A percentile compares a stretch with the other conserved stretches of the same genome.
Conservation (phyloP, 2,113 vertebrate genomes). For the Lanius collurio region DNA sequence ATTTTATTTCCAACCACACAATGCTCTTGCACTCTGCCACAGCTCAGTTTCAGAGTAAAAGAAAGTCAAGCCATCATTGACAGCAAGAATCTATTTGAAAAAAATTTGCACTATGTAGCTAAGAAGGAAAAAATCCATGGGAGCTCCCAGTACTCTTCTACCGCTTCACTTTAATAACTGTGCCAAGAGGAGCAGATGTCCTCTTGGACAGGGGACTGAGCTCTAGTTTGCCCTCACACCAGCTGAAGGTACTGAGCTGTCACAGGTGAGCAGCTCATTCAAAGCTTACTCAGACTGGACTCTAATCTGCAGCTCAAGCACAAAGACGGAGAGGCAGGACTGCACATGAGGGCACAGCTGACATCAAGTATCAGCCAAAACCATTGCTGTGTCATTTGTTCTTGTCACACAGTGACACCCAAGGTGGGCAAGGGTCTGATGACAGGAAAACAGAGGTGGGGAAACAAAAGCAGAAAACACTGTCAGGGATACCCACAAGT, state of each 20-base stretch:
- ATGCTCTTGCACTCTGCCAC: neutral
- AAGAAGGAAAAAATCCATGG: neutral
- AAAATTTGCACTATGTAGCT: fast-evolving
- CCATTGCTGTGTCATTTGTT: neutral
- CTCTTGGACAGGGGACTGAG: neutral
- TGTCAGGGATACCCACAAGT: neutral
- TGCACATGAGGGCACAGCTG: neutral
- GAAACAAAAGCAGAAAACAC: neutral
- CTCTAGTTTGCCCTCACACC: neutral
- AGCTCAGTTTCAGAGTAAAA: neutral
- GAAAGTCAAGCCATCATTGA: neutral
- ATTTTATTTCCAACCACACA: neutral
- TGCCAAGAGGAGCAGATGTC: neutral
- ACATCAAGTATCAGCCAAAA: neutral
- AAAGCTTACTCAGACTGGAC: neutral
- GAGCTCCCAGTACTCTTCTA: neutral
- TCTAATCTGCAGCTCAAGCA: neutral
- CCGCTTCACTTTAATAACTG: neutral
- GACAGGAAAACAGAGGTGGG: neutral
- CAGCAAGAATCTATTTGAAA: neutral
- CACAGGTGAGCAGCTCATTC: neutral
- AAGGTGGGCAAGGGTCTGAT: neutral
- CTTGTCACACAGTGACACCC: neutral
- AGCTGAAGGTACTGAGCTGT: neutral
- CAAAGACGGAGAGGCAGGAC: neutral